Conservation (phyloP, 2,113 vertebrate genomes). For the Heteronetta atricapilla region DNA sequence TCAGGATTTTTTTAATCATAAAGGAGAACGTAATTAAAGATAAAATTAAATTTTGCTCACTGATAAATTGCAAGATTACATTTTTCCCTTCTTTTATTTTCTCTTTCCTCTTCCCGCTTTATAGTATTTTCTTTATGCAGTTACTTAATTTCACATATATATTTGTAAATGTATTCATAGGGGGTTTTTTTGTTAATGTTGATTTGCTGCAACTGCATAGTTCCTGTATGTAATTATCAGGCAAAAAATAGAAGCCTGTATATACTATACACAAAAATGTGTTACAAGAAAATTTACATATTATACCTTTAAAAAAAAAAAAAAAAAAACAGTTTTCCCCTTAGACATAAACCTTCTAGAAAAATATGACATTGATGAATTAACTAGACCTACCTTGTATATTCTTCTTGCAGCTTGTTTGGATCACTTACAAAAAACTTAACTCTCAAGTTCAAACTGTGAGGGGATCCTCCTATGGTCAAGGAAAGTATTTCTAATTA, state of each 20-base stretch:
- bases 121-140: background rate
- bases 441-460: constrained; percentile 96
- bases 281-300: background rate
- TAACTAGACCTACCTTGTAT: constrained; percentile 87
- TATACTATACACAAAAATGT: background rate
- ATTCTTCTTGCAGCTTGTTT: constrained; percentile 97
- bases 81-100: background rate
- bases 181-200: background rate
- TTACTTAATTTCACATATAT: background rate
- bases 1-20: background rate
- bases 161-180: background rate
- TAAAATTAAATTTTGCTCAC: constrained; percentile 3
- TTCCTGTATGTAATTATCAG: background rate
- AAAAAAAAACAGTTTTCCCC: background rate
- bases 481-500: constrained; percentile 73
- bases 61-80: background rate
- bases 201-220: background rate
- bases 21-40: background rate
- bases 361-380: background rate
- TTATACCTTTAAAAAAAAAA: background rate
- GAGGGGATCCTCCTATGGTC: constrained; percentile 91
- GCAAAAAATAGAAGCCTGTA: background rate
- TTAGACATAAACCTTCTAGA: background rate
- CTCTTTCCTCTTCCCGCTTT: background rate
- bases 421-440: constrained; percentile 98